Percentiles rank a stretch among this genome's conserved stretches.
These are phyloP conservation scores for Scophthalmus maximus DNA, from an alignment of 2,113 vertebrate genomes.

Conservation along the genomic window DNA sequence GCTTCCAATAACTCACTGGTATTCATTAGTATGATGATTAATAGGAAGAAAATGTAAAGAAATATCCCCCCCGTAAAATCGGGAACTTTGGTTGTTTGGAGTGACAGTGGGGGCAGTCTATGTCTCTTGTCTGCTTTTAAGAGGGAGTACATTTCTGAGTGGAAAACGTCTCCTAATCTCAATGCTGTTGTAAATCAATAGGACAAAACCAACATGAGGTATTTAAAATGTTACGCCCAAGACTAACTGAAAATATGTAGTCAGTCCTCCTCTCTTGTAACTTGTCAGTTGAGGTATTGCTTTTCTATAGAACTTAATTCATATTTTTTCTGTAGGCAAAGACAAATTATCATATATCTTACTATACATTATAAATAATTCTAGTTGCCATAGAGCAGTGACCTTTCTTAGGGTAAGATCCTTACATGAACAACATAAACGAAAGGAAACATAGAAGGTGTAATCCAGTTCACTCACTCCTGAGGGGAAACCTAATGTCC, in stretches of 20 bases:
- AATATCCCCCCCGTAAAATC: background rate
- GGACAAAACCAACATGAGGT: conserved; percentile 38
- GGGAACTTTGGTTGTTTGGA: background rate
- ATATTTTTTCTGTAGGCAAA: background rate
- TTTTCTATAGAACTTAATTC: conserved; percentile 7
- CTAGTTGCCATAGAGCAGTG: background rate
- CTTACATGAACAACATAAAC: background rate
- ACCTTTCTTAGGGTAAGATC: background rate
- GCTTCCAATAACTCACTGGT: background rate
- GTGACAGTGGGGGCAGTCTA: background rate
- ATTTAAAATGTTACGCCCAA: conserved; percentile 62
- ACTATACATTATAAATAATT: background rate
- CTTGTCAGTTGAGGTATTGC: conserved; percentile 28
- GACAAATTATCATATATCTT: background rate
- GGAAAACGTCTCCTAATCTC: conserved; percentile 34
- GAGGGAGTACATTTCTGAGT: conserved; percentile 27
- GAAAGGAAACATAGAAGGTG: conserved; percentile 25
- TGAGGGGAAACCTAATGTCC: conserved; percentile 25
- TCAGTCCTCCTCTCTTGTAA: conserved; percentile 7
- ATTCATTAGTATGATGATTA: too few species aligned
- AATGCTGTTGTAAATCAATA: conserved; percentile 47
- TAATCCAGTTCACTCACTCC: background rate
- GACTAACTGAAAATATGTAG: conserved; percentile 59
- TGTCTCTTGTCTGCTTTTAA: conserved; percentile 37
- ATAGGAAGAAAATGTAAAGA: background rate